Evolutionary conservation across 64 coral and sea anemone species (phyloP).

Genomic region (Anthopleura sola): DNA sequence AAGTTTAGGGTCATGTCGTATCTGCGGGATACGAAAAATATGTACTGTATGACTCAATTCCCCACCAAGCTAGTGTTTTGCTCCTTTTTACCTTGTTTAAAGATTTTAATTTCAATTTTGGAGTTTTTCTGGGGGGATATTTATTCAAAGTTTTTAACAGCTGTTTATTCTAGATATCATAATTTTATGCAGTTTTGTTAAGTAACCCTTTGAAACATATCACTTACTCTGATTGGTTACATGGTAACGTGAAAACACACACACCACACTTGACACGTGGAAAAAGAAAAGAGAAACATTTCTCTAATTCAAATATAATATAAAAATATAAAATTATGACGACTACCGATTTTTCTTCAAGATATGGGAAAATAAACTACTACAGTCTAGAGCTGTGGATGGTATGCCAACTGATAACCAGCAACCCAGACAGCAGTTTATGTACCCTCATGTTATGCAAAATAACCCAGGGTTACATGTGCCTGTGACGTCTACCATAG

Average conservation of each 20-base stretch:
- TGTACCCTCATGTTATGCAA: constrained; percentile 59
- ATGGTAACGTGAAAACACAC: no score
- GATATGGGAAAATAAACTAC: constrained; percentile 97
- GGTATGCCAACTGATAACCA: constrained; percentile 64
- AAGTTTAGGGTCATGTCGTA: no score
- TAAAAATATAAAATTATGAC: no score
- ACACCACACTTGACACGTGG: no score
- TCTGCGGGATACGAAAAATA: no score
- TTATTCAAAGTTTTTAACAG: neutral
- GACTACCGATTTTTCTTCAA: neutral
- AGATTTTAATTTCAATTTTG: neutral
- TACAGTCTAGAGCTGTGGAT: constrained; percentile 81
- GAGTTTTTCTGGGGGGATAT: neutral
- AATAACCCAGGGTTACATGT: constrained; percentile 21
- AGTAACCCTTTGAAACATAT: neutral
- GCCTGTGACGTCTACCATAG: neutral
- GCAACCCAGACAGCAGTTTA: constrained; percentile 32
- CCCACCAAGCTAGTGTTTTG: no score
- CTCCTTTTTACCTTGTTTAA: no score
- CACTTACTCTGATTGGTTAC: neutral
- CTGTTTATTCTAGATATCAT: neutral
- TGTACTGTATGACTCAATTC: no score
- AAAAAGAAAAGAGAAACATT: no score
- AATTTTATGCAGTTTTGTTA: neutral
- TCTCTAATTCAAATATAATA: no score